A percentile compares a stretch with the other conserved stretches of the same genome.
phyloP scores from a whole-genome alignment of 2,888 invertebrate genomes.

The Smittia sp. region DNA sequence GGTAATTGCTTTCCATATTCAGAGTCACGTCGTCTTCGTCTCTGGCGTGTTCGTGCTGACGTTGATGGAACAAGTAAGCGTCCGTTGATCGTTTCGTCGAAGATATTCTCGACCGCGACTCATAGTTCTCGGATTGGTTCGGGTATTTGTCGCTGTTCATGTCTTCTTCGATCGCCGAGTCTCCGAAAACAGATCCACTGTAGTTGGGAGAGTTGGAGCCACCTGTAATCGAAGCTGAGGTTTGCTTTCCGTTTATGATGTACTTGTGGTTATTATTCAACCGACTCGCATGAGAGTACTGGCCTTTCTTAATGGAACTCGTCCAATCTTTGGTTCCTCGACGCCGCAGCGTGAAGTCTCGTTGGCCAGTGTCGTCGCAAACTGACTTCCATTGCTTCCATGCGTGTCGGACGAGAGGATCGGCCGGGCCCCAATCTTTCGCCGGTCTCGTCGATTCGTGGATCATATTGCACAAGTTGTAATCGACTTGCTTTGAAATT shows the following conservation, averaged over 20 bases:
- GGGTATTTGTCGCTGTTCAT: slow-evolving; percentile 54
- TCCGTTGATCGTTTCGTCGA: neutral
- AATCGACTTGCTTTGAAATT: slow-evolving; percentile 54
- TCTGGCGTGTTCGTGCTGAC: neutral
- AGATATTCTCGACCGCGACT: slow-evolving; percentile 33
- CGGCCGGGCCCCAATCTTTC: slow-evolving; percentile 55
- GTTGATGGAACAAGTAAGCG: neutral
- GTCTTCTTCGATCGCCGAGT: slow-evolving; percentile 54
- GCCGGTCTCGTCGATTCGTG: slow-evolving; percentile 54
- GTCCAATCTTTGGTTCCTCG: slow-evolving; percentile 54
- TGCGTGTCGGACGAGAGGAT: slow-evolving; percentile 53
- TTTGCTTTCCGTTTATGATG: slow-evolving; percentile 44
- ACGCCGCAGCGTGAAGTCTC: slow-evolving; percentile 52
- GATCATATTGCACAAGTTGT: slow-evolving; percentile 54
- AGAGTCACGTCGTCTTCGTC: neutral
- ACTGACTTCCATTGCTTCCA: slow-evolving; percentile 55
- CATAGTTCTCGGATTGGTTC: slow-evolving; percentile 49
- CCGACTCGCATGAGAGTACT: slow-evolving; percentile 50
- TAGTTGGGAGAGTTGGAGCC: slow-evolving; percentile 54
- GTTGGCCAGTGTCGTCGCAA: slow-evolving; percentile 53
- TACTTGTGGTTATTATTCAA: slow-evolving; percentile 42
- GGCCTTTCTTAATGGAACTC: slow-evolving; percentile 53
- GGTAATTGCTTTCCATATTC: neutral
- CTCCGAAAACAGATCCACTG: slow-evolving; percentile 54
- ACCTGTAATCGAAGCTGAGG: slow-evolving; percentile 47